phyloP scores from a whole-genome alignment of 2,888 invertebrate genomes.

The Melanargia galathea region DNA sequence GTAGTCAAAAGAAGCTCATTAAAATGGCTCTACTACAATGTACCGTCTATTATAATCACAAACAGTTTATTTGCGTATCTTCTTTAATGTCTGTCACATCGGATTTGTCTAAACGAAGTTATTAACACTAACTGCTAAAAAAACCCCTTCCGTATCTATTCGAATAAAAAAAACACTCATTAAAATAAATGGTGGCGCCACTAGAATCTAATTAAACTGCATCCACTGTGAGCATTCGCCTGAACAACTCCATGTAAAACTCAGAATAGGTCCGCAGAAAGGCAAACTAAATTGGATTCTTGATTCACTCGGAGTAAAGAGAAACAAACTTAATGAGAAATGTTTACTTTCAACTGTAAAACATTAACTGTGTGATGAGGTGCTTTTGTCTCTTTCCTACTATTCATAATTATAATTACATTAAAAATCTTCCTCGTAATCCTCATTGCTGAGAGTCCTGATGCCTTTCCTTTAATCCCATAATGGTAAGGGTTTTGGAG shows the following conservation, averaged over 20 bases:
- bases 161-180: background rate
- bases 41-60: too few relatives aligned
- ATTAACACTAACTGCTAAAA: too few relatives aligned
- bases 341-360: conserved; percentile 11
- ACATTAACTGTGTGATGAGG: conserved; percentile 16
- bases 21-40: too few relatives aligned
- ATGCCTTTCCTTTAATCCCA: too few relatives aligned
- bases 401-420: background rate
- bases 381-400: background rate
- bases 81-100: too few relatives aligned
- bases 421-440: too few relatives aligned
- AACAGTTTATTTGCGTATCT: too few relatives aligned
- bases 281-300: conserved; percentile 22
- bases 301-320: conserved; percentile 18
- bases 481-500: too few relatives aligned
- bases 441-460: too few relatives aligned
- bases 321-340: conserved; percentile 13
- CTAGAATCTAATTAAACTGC: conserved; percentile 4
- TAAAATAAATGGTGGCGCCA: background rate
- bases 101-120: too few relatives aligned
- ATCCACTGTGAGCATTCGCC: conserved; percentile 9
- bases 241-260: conserved; percentile 16
- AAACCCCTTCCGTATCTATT: too few relatives aligned
- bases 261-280: conserved; percentile 15
- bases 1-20: too few relatives aligned